Evolutionary conservation across 2,797 vertebrate species (phyloP), one percentile per base, ranked within the genome.

Genomic region (Pelodytes ibericus): DNA sequence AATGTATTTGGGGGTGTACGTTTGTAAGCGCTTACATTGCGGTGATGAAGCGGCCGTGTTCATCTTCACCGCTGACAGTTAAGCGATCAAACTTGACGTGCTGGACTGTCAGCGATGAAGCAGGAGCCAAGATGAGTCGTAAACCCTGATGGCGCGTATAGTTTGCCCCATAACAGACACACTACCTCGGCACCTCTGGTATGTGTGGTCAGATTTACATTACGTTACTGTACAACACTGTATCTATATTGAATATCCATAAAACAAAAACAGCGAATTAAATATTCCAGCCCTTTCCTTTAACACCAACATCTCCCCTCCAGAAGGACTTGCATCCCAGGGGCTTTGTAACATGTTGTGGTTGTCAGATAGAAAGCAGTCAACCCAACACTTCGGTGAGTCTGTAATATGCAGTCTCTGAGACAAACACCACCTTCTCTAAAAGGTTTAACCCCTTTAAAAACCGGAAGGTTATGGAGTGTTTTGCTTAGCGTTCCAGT

Each of bases 301-400:
- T 2, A 27, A 15, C 24, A 58, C 4, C 56, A 15, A 1, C 24
- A 27, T 29, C 13, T 26, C 2, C 11, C 26, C 24, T 58, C 25
- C 1, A 15, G 24, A 26, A 27, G 24, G 10, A 26, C 56, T 29
- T 26, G 56, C 18, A 58, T 58, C 56, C 56, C 56, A 58, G 13
- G 56, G n/a, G 56, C 56, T 27, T 15, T 16, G 9, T 62, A 20
- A 36, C 58, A 36, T 39, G 30, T 36, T 16, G 22, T 26, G 22
- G 31, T 64, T 64, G 61, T 41, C 61, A 64, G 36, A 36, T 18
- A 11, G 44, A 64, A 64, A 64, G 20, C 15, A 64, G 36, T 41
- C 31, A 41, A 26, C 11, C 15, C 15, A 24, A 24, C 22, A 24
- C 49, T 53, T 44, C 41, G 3, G 20, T 53, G 49, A 44, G 33